Percentiles rank a stretch among this genome's conserved stretches.
Evolutionary conservation across 2,113 vertebrate genomes (phyloP).

Genomic region (Phodopus roborovskii): DNA sequence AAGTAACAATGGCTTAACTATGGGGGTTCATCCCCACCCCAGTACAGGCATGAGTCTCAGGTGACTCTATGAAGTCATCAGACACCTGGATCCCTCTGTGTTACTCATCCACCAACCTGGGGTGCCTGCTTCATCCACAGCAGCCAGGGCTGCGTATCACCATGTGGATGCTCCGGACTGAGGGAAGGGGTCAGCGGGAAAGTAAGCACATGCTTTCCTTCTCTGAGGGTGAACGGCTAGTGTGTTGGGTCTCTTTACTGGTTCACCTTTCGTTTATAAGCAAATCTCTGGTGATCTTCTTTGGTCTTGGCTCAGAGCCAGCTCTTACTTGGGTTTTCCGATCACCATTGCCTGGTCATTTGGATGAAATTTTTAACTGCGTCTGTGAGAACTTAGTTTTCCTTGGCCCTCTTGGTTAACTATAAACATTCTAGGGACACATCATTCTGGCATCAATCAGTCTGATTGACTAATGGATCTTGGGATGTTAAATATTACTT

Average conservation of each 20-base stretch:
- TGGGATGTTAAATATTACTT: constrained; percentile 39
- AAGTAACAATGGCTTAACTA: neutral
- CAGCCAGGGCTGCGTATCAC: neutral
- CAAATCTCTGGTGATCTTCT: neutral
- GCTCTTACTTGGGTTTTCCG: neutral
- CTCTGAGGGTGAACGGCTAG: neutral
- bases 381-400: constrained; percentile 19
- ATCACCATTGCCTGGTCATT: neutral
- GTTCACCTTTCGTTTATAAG: neutral
- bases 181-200: neutral
- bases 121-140: neutral
- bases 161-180: neutral
- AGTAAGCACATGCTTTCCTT: neutral
- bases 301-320: neutral
- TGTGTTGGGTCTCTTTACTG: neutral
- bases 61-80: neutral
- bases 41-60: neutral
- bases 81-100: neutral
- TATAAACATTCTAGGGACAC: neutral
- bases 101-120: neutral
- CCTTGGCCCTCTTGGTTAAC: neutral
- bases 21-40: neutral
- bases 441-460: constrained; percentile 3
- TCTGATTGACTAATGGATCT: neutral
- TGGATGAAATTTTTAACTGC: neutral